Evolutionary conservation across 1,140 invertebrate genomes (phyloP).

Genomic region (Rhopalosiphum maidis): DNA sequence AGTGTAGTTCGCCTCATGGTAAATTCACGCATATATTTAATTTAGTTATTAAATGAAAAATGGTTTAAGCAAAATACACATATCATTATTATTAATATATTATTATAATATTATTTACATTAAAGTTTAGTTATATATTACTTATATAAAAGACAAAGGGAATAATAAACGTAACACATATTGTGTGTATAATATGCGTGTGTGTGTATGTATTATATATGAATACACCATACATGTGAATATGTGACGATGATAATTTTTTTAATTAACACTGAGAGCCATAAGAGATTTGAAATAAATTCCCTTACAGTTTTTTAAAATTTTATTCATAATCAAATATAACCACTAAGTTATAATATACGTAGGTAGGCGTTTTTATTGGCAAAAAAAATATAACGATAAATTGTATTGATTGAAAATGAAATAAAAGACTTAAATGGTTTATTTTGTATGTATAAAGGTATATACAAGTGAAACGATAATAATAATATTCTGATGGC

Average conservation of each 20-base stretch:
- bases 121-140: not conserved
- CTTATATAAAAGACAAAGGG: not conserved
- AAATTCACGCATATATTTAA: not conserved
- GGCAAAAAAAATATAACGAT: not conserved
- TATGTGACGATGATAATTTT: not conserved
- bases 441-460: not conserved
- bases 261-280: not conserved
- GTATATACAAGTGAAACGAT: not conserved
- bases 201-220: too few relatives aligned
- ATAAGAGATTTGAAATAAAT: not conserved
- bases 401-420: not conserved
- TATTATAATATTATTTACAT: not conserved
- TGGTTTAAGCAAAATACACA: not conserved
- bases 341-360: not conserved
- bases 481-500: constrained; percentile 2
- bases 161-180: not conserved
- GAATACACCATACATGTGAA: not conserved
- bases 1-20: not conserved
- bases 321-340: not conserved
- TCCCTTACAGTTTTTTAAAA: not conserved
- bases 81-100: not conserved
- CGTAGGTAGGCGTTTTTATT: not conserved
- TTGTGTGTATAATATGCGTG: not conserved
- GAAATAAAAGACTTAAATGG: not conserved
- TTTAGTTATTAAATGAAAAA: not conserved